Base-by-base conservation (phyloP, 2,113 vertebrate genomes). In the Colossoma macropomum region DNA sequence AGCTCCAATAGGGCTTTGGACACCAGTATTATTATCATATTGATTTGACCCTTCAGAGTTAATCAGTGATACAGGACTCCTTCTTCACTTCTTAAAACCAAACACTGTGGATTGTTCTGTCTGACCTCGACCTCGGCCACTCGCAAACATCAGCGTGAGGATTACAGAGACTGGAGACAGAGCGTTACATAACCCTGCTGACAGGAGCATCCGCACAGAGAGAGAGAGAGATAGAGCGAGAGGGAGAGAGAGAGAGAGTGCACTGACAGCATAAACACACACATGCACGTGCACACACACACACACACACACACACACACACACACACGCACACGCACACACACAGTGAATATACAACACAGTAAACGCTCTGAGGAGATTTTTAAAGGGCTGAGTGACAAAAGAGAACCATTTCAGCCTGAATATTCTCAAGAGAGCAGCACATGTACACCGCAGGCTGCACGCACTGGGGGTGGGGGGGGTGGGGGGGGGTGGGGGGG, bases 151-250 rank as follows among this genome's bases (percentile, higher is more conserved):
- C 62, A 78, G 60, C 60, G 17, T 6, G 0, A 21, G 25, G 16
- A 63, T 41, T 63, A 76, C 59, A 78, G 60, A 65, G 60, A 17
- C 60, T 48, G 60, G 59, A 77, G 41, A 77, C 32, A 63, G 34
- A 19, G 23, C 13, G 45, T 78, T 78, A 50, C 76, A 52, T 50
- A 66, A 78, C 9, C 27, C 27, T 48, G 25, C 27, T 65, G n/a
- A 63, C 75, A 66, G 17, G 28, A 32, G 60, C 41, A 66, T 48
- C 76, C 60, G 63, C 15, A 63, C 41, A 45, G 5, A 45, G 68
- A 4, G 66, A 7, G 0, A 15, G n/a, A 16, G 41, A 45, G 41
- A 45, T 4, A 45, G 41, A 45, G 41, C 4, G 41, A 45, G 41
- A 45, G 41, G 10, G 41, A 45, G 41, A 45, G 41, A 45, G 41